Conservation (phyloP, 2,888 invertebrate species). For the Ochropleura plecta region DNA sequence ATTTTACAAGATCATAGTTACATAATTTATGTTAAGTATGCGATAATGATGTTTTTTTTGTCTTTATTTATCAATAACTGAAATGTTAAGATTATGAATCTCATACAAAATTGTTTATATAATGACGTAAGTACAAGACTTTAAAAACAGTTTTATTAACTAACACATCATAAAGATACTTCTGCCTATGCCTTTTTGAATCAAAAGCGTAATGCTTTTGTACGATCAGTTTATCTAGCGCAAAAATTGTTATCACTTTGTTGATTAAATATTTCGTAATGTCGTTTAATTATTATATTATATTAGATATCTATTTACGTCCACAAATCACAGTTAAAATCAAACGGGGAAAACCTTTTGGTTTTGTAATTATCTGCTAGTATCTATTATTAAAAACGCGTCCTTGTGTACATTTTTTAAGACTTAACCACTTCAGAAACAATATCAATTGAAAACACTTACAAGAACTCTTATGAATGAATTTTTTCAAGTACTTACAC, state of each 20-base stretch:
- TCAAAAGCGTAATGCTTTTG: not conserved
- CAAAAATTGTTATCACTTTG: no score
- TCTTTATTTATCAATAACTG: no score
- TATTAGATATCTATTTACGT: not conserved
- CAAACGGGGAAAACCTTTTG: not conserved
- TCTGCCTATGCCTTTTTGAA: not conserved
- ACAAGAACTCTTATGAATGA: not conserved
- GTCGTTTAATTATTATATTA: not conserved
- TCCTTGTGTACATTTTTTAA: not conserved
- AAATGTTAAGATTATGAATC: not conserved
- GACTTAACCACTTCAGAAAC: not conserved
- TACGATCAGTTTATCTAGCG: not conserved
- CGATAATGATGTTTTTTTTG: no score
- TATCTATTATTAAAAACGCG: not conserved
- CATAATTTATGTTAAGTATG: no score
- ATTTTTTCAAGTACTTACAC: not conserved
- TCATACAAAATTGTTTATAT: not conserved
- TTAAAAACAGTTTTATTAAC: not conserved
- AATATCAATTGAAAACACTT: not conserved
- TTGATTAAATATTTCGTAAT: not conserved
- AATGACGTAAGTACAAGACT: not conserved
- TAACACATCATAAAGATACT: not conserved
- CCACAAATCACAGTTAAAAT: not conserved
- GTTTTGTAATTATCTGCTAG: not conserved
- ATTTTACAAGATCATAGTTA: no score